A percentile compares a stretch with the other conserved stretches of the same genome.
Conservation (phyloP, 1,140 invertebrate genomes). For the Chrysopa pallens region DNA sequence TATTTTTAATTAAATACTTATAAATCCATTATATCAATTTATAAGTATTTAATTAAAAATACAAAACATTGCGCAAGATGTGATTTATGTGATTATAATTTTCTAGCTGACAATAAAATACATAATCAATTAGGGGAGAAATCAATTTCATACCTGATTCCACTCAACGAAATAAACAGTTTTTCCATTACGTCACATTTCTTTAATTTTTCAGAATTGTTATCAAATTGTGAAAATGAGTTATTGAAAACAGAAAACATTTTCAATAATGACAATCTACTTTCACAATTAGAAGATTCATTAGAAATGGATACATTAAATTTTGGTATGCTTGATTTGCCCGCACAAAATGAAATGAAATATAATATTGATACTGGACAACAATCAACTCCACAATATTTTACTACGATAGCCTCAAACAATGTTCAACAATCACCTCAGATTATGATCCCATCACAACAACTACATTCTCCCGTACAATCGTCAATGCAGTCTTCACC, state of each 20-base stretch:
- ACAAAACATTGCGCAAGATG: no score
- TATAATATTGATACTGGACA: constrained; percentile 1
- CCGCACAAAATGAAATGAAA: no score
- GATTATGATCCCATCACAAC: not conserved
- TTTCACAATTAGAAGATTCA: constrained; percentile 14
- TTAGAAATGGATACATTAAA: constrained; percentile 15
- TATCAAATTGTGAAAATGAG: constrained; percentile 19
- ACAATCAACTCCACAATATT: not conserved
- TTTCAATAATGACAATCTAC: constrained; percentile 16
- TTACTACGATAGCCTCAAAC: not conserved
- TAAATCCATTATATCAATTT: no score
- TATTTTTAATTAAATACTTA: no score
- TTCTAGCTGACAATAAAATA: no score
- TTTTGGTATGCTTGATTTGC: constrained; percentile 16
- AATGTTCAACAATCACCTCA: not conserved
- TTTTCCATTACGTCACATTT: no score
- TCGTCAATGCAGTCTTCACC: not conserved
- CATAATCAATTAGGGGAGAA: no score
- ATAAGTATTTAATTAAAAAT: no score
- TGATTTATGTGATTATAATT: no score
- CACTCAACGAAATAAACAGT: no score
- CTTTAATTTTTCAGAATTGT: constrained; percentile 20
- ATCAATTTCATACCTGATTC: no score
- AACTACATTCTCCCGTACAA: not conserved
- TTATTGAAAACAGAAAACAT: constrained; percentile 15